Base-by-base conservation (phyloP, 2,113 vertebrate genomes). In the Sinocyclocheilus grahami region DNA sequence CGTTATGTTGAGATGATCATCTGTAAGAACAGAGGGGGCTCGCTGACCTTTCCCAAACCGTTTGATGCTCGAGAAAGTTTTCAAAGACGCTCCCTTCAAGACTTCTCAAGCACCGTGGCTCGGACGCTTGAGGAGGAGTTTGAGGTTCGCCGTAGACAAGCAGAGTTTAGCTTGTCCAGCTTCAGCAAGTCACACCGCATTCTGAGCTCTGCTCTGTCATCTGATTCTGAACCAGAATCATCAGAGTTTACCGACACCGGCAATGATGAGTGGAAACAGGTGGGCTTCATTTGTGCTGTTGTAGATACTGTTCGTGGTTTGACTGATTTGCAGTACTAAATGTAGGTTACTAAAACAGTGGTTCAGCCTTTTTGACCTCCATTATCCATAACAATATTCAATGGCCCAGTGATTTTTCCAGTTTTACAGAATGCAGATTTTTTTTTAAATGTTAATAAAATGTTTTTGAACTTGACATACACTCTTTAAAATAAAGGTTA, bases 221-320 rank as follows among this genome's bases (percentile, higher is more conserved):
- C 91, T 0, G 82, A 95, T 3, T 91, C 92, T 3, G 86, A 91
- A 14, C 39, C 85, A 3, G 93, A 92, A 0, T 9, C 63, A 0
- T 71, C 82, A 6, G 91, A 87, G n/a, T n/a, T 0, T 88, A 86
- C 71, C 1, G 93, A 95, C 13, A 88, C 22, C 4, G 2, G 1
- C 84, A 88, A 84, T 0, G 93, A 96, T 0, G 97, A 98, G 86
- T 96, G 96, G 94, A 96, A 94, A 88, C 97, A 98, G 95, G 97
- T 96, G 71, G 87, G 91, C 1, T 62, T 85, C n/a, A 4, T 22
- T 67, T 48, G 12, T 30, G 37, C 8, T 60, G 60, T 18, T 42
- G 9, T 55, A n/a, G 18, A 30, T 11, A 22, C 18, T 22, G 37
- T 78, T 33, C 10, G 13, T 48, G 22, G 14, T 81, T 81, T 11